Evolutionary conservation across 2,888 invertebrate genomes (phyloP).

Genomic region (Andricus curvator): DNA sequence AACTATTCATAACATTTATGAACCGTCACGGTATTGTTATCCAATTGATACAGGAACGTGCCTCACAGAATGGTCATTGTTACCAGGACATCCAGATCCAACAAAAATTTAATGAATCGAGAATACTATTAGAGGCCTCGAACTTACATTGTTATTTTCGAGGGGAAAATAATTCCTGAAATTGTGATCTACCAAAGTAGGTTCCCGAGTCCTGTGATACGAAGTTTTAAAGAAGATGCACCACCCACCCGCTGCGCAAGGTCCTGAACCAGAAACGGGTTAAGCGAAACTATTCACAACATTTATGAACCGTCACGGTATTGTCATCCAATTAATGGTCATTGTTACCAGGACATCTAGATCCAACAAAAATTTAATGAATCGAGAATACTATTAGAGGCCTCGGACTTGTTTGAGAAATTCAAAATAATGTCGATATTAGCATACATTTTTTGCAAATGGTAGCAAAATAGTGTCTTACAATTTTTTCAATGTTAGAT

Average conservation of each 20-base stretch:
- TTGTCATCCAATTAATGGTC: constrained; percentile 19
- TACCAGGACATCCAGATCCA: background rate
- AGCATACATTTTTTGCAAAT: too few relatives aligned
- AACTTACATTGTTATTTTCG: too few relatives aligned
- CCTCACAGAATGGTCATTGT: constrained; percentile 4
- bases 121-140: too few relatives aligned
- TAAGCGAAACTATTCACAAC: constrained; percentile 66
- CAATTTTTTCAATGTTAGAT: too few relatives aligned
- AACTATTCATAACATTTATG: constrained; percentile 62
- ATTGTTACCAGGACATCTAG: background rate
- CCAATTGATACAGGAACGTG: constrained; percentile 13
- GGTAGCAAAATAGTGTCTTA: too few relatives aligned
- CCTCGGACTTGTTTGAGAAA: too few relatives aligned
- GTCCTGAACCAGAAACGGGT: constrained; percentile 59
- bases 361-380: too few relatives aligned
- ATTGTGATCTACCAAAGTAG: too few relatives aligned
- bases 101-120: too few relatives aligned
- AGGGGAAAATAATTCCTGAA: too few relatives aligned
- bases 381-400: too few relatives aligned
- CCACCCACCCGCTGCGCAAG: constrained; percentile 59
- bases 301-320: constrained; percentile 45
- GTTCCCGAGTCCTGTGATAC: background rate
- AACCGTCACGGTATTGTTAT: constrained; percentile 17
- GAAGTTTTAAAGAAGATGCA: constrained; percentile 44
- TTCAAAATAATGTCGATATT: too few relatives aligned